phyloP scores from a whole-genome alignment of 2,888 invertebrate species.

The Agrochola lychnidis region DNA sequence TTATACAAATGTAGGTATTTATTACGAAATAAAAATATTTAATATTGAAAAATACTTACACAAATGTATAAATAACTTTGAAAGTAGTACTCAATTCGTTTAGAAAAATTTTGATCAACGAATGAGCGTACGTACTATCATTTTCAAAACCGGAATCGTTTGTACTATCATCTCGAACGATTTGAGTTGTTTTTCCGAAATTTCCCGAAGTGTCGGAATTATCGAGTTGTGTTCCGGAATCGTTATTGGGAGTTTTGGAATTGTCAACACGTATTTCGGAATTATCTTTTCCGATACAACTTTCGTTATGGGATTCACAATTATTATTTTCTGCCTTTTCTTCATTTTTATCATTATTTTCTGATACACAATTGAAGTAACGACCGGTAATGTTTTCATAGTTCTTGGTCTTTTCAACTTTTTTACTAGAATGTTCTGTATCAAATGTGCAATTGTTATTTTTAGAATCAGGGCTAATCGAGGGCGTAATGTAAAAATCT shows the following conservation, averaged over 20 bases:
- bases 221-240: slow-evolving; percentile 7
- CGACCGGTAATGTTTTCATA: not conserved
- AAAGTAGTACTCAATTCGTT: slow-evolving; percentile 69
- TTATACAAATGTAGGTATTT: too few relatives aligned
- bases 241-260: not conserved
- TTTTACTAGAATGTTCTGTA: not conserved
- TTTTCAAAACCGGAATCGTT: slow-evolving; percentile 74
- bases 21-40: too few relatives aligned
- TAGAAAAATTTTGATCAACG: slow-evolving; percentile 70
- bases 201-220: not conserved
- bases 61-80: slow-evolving; percentile 69
- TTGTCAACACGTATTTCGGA: not conserved
- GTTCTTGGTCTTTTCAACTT: not conserved
- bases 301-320: not conserved
- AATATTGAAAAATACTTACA: slow-evolving; percentile 81
- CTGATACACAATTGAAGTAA: not conserved
- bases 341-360: not conserved
- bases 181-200: not conserved
- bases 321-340: not conserved
- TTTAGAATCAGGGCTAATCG: slow-evolving; percentile 1
- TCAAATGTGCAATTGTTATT: not conserved
- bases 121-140: slow-evolving; percentile 63
- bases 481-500: slow-evolving; percentile 34
- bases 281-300: not conserved
- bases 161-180: slow-evolving; percentile 19